Percentiles rank a stretch among this genome's conserved stretches.
These are phyloP conservation scores for Thaleichthys pacificus DNA, from an alignment of 2,797 vertebrate genomes.

Conservation along the genomic window DNA sequence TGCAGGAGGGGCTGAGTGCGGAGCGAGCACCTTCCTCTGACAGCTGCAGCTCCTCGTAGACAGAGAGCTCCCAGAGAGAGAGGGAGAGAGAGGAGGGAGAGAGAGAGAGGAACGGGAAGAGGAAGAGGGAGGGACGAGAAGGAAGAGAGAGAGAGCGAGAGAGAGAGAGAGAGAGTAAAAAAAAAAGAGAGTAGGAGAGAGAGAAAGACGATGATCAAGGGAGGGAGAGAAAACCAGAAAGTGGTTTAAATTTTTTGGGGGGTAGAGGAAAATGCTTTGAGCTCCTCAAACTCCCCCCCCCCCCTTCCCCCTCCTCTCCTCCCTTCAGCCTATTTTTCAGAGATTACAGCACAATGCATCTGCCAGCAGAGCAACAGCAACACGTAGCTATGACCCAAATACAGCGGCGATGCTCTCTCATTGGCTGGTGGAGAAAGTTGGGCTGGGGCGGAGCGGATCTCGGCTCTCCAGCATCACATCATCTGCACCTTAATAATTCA, in stretches of 20 bases:
- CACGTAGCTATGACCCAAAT: conserved; percentile 78
- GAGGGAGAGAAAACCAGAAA: conserved; percentile 32
- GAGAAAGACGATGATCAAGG: background rate
- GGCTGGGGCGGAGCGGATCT: conserved; percentile 38
- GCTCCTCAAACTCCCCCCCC: conserved; percentile 14
- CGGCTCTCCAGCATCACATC: conserved; percentile 31
- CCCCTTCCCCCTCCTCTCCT: conserved; percentile 17
- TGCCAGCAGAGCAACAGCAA: conserved; percentile 72
- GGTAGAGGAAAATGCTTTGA: conserved; percentile 20
- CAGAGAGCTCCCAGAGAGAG: background rate
- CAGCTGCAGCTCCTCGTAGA: no score
- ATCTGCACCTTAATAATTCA: conserved; percentile 67
- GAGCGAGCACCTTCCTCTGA: no score
- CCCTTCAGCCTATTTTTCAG: conserved; percentile 58
- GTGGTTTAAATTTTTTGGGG: conserved; percentile 14
- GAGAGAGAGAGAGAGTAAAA: conserved; percentile 7
- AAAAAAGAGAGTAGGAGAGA: conserved; percentile 1
- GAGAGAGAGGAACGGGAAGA: background rate
- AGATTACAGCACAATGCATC: conserved; percentile 73
- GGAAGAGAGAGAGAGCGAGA: conserved; percentile 9
- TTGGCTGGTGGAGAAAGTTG: conserved; percentile 62
- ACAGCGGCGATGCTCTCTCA: conserved; percentile 59
- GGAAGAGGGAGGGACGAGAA: background rate
- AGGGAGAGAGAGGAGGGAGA: background rate
- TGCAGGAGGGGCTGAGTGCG: no score